A percentile compares a stretch with the other conserved stretches of the same genome.
phyloP scores from a whole-genome alignment of 2,888 invertebrate species.

The Nomada ferruginata region DNA sequence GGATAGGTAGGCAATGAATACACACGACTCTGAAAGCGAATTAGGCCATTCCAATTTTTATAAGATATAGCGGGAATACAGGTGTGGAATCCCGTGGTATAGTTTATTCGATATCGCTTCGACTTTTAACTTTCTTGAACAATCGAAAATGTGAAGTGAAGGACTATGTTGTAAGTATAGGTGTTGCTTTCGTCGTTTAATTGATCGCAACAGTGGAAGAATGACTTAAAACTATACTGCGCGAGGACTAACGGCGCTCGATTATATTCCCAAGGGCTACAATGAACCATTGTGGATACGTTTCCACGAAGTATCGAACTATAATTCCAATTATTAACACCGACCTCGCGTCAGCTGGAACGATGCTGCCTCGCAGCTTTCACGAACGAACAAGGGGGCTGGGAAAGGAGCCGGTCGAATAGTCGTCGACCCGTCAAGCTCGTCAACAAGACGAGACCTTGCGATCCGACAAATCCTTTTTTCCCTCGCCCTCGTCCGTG shows the following conservation, averaged over 20 bases:
- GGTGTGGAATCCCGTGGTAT: too few species aligned
- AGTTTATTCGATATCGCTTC: background rate
- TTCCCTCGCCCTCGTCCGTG: background rate
- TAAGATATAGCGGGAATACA: background rate
- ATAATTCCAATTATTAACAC: constrained; percentile 4
- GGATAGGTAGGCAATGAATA: background rate
- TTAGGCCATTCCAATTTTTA: background rate
- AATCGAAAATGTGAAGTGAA: background rate
- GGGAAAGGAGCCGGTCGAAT: constrained; percentile 4
- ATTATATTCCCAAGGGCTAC: background rate
- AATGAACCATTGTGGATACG: background rate
- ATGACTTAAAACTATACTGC: background rate
- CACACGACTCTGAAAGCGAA: too few species aligned
- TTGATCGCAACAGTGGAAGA: background rate
- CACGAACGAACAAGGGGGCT: background rate
- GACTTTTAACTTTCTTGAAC: background rate
- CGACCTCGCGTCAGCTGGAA: constrained; percentile 5
- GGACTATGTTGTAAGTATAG: background rate
- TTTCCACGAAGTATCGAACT: background rate
- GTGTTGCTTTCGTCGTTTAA: background rate
- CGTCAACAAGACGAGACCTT: constrained; percentile 33
- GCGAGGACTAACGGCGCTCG: background rate
- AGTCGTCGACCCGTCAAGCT: constrained; percentile 13
- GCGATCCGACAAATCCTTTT: constrained; percentile 30
- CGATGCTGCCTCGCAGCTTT: background rate